Evolutionary conservation across 2,888 invertebrate species (phyloP).

Genomic region (Andrena chrysosceles): DNA sequence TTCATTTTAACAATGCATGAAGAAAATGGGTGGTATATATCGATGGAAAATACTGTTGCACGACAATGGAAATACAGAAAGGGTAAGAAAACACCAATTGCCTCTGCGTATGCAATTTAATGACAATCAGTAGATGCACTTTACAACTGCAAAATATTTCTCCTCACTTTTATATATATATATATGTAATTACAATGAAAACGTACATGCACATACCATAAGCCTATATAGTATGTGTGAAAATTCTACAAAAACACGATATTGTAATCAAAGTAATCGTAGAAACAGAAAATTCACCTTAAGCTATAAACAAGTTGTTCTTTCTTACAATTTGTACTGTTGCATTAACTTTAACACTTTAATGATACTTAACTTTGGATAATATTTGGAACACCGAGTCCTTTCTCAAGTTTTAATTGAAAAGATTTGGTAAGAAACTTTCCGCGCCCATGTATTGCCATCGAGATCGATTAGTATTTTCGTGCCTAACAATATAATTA

Average conservation of each 20-base stretch:
- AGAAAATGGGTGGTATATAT: too few species aligned
- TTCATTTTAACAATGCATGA: too few species aligned
- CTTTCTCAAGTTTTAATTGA: constrained; percentile 27
- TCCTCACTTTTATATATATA: constrained; percentile 28
- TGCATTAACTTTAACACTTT: constrained; percentile 65
- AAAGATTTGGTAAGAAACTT: not conserved
- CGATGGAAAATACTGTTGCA: not conserved
- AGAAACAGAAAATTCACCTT: constrained; percentile 45
- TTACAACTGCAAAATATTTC: constrained; percentile 32
- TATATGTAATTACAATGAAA: not conserved
- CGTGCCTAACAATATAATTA: constrained; percentile 26
- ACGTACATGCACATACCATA: constrained; percentile 29
- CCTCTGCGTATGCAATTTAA: not conserved
- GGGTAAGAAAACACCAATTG: not conserved
- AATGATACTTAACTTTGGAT: constrained; percentile 73
- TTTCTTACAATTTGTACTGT: constrained; percentile 77
- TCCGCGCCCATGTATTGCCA: not conserved
- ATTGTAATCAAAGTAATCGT: constrained; percentile 31
- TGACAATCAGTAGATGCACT: constrained; percentile 6
- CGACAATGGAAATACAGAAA: not conserved
- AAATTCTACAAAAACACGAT: constrained; percentile 37
- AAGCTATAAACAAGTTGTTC: constrained; percentile 44
- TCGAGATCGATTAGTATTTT: constrained; percentile 6
- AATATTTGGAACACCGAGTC: constrained; percentile 67
- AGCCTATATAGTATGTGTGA: constrained; percentile 9